Evolutionary conservation across 2,888 invertebrate species (phyloP).

Genomic region (Malthinus seriepunctatus): DNA sequence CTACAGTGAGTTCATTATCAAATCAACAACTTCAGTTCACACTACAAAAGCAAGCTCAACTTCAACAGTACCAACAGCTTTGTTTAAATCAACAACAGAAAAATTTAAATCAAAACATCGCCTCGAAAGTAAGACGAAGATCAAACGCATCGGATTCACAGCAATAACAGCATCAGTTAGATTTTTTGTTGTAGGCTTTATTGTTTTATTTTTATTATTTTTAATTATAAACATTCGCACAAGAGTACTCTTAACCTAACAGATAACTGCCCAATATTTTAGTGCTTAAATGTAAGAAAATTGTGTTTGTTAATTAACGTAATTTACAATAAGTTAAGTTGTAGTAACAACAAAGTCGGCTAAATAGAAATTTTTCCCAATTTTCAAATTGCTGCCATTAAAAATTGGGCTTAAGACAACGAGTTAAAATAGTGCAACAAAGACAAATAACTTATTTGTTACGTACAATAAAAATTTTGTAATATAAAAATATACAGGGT

Average conservation of each 20-base stretch:
- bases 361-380: no score
- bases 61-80: conserved; percentile 50
- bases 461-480: no score
- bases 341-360: no score
- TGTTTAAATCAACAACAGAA: conserved; percentile 47
- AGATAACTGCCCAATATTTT: conserved; percentile 24
- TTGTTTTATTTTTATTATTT: conserved; percentile 16
- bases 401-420: no score
- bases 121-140: conserved; percentile 49
- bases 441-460: no score
- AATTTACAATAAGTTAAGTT: no score
- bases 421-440: no score
- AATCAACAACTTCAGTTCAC: conserved; percentile 40
- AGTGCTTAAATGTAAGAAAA: conserved; percentile 6
- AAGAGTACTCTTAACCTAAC: conserved; percentile 24
- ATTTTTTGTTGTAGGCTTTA: conserved; percentile 18
- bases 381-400: no score
- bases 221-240: conserved; percentile 1
- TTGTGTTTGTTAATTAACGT: no score
- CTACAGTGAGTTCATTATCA: conserved; percentile 38
- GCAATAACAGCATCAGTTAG: conserved; percentile 39
- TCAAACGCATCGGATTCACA: conserved; percentile 51
- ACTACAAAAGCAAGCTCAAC: conserved; percentile 49
- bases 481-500: no score
- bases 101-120: conserved; percentile 39